A percentile compares a stretch with the other conserved stretches of the same genome.
Conservation (phyloP, 2,113 vertebrate species). For the Thamnophis sirtalis region DNA sequence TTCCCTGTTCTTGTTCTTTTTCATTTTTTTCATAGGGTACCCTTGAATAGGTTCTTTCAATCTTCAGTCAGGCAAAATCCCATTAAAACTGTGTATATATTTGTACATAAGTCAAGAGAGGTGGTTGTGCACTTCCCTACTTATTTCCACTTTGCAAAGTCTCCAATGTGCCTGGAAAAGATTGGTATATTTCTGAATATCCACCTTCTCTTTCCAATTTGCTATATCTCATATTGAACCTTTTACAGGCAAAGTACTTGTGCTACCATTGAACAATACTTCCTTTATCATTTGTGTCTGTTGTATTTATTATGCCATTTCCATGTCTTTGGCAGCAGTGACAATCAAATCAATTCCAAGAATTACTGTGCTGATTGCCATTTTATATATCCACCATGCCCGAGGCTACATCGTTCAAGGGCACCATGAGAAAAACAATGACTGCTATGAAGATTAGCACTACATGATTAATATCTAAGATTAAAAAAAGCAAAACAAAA, state of each 20-base stretch:
- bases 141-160: constrained; percentile 23
- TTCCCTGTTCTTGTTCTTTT: constrained; percentile 26
- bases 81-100: constrained; percentile 21
- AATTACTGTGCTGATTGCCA: not conserved
- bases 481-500: not conserved
- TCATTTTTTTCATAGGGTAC: constrained; percentile 23
- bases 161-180: not conserved
- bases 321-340: not conserved
- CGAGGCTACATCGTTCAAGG: not conserved
- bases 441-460: not conserved
- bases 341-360: not conserved
- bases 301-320: not conserved
- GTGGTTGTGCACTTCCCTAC: constrained; percentile 16
- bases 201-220: not conserved
- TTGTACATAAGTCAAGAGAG: constrained; percentile 18
- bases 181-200: not conserved
- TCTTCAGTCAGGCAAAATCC: constrained; percentile 25
- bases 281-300: not conserved
- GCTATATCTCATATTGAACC: not conserved
- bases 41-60: constrained; percentile 3
- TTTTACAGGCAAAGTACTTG: not conserved
- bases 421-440: not conserved
- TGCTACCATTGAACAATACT: not conserved
- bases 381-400: not conserved
- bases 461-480: not conserved